Percentiles rank a stretch among this genome's conserved stretches.
Evolutionary conservation across 2,113 vertebrate genomes (phyloP).

Genomic region (Camarhynchus parvulus): DNA sequence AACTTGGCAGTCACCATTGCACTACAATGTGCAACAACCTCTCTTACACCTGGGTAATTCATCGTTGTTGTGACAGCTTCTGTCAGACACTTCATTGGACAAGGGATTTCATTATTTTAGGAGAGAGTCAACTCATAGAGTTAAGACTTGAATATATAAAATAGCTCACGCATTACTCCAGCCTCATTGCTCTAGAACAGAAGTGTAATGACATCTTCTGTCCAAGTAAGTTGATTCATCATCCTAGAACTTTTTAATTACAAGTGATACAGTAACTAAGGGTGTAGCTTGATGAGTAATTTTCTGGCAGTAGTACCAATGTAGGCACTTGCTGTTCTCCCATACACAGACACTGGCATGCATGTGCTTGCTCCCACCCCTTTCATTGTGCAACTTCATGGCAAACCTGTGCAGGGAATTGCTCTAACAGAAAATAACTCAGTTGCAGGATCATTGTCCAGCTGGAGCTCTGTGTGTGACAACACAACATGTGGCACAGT

Average conservation of each 20-base stretch:
- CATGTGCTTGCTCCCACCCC: neutral
- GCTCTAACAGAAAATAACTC: neutral
- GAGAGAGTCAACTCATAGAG: neutral
- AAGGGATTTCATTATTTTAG: neutral
- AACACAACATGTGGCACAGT: neutral
- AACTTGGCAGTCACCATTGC: neutral
- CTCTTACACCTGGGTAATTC: neutral
- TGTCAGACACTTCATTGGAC: neutral
- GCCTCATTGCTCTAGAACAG: neutral
- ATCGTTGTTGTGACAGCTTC: neutral
- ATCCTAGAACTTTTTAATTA: neutral
- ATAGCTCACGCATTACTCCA: neutral
- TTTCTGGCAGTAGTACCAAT: conserved; percentile 4
- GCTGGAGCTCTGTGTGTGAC: neutral
- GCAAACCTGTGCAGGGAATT: neutral
- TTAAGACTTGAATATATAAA: neutral
- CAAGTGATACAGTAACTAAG: conserved; percentile 33
- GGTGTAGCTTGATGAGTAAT: conserved; percentile 39
- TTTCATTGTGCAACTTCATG: neutral
- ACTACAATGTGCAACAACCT: neutral
- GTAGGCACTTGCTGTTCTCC: conserved; percentile 1
- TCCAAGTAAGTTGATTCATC: neutral
- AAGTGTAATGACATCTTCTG: neutral
- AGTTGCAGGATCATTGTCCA: neutral
- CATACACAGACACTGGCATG: neutral